phyloP scores from a whole-genome alignment of 2,797 vertebrate genomes.

The Lates japonicus region DNA sequence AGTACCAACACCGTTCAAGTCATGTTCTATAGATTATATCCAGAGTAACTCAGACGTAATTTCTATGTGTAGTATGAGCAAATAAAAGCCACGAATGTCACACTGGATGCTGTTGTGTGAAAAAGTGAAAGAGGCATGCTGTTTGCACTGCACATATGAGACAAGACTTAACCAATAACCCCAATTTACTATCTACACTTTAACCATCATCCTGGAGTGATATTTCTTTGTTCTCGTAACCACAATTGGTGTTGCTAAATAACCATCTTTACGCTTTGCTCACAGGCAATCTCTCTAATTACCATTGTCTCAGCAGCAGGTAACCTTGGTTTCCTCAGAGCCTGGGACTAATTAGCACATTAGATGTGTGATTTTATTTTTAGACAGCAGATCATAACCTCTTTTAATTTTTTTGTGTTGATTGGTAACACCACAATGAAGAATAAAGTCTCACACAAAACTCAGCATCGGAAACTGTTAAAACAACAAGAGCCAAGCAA shows the following conservation, averaged over 20 bases:
- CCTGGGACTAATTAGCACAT: conserved; percentile 72
- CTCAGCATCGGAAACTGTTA: conserved; percentile 15
- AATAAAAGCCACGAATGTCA: neutral
- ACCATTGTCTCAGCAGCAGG: conserved; percentile 71
- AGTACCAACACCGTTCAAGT: conserved; percentile 22
- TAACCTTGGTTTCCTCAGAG: conserved; percentile 76
- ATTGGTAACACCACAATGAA: conserved; percentile 51
- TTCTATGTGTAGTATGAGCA: neutral
- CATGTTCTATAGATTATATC: conserved; percentile 20
- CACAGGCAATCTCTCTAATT: conserved; percentile 72
- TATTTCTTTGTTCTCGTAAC: conserved; percentile 63
- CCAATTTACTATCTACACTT: conserved; percentile 17
- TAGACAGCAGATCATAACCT: conserved; percentile 58
- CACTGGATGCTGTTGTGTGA: neutral
- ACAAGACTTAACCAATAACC: conserved; percentile 43
- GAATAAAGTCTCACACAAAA: conserved; percentile 5
- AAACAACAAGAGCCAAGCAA: conserved; percentile 9
- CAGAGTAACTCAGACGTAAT: neutral
- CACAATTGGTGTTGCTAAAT: conserved; percentile 71
- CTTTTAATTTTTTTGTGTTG: conserved; percentile 58
- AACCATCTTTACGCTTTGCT: conserved; percentile 76
- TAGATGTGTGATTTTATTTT: conserved; percentile 62
- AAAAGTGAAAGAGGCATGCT: neutral
- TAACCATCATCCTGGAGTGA: conserved; percentile 25
- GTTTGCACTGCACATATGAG: conserved; percentile 11